Evolutionary conservation across 2,888 invertebrate genomes (phyloP).

Genomic region (Belgica antarctica): DNA sequence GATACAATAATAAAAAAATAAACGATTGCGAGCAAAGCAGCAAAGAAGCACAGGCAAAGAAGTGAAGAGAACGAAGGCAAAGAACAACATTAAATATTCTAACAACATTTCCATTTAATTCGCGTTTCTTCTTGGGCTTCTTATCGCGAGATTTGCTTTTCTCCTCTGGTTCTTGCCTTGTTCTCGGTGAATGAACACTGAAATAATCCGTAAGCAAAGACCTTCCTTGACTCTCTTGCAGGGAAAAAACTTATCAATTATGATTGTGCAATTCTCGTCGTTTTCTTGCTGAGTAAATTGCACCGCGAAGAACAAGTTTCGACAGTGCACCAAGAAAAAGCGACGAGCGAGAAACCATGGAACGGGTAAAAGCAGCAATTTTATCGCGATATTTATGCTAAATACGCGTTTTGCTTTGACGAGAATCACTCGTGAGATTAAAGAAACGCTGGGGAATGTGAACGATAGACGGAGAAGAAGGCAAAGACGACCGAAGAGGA

Average conservation of each 20-base stretch:
- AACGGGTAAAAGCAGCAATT: no score
- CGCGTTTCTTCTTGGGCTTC: not conserved
- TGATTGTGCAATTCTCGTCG: conserved; percentile 15
- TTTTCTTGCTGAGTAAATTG: not conserved
- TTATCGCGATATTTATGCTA: conserved; percentile 9
- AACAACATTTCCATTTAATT: conserved; percentile 30
- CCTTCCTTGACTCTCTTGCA: not conserved
- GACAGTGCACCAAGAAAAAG: no score
- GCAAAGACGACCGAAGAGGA: conserved; percentile 7
- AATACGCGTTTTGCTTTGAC: not conserved
- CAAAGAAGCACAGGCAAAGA: conserved; percentile 5
- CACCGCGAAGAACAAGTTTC: not conserved
- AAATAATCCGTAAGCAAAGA: conserved; percentile 2
- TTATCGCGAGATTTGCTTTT: conserved; percentile 9
- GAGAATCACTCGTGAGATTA: conserved; percentile 5
- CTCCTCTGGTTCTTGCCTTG: not conserved
- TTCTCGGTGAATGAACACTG: not conserved
- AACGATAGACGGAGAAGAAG: not conserved
- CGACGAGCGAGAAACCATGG: no score
- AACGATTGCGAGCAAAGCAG: not conserved
- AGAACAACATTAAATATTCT: conserved; percentile 24
- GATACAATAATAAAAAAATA: conserved; percentile 19
- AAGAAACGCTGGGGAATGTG: not conserved
- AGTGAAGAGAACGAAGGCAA: not conserved
- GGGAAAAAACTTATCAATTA: conserved; percentile 12